These are phyloP conservation scores for Origma solitaria DNA, from an alignment of 2,113 vertebrate species.

Conservation along the genomic window DNA sequence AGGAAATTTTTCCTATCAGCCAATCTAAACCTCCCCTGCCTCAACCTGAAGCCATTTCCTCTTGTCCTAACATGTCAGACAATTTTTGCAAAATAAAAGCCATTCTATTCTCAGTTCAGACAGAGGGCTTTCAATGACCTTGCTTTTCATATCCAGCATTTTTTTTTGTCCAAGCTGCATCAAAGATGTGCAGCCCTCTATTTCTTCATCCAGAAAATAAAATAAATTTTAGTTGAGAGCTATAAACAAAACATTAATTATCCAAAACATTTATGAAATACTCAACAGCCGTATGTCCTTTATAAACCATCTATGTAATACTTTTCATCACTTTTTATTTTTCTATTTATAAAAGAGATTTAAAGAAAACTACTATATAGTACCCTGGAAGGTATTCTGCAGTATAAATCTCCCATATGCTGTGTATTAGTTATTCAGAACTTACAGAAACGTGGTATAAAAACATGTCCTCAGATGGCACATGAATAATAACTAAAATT, in stretches of 20 bases:
- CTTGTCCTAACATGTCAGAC: background rate
- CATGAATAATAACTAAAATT: background rate
- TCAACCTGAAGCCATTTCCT: background rate
- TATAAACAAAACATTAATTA: background rate
- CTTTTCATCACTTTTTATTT: background rate
- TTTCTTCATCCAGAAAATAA: background rate
- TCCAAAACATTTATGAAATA: background rate
- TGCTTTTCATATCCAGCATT: background rate
- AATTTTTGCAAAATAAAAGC: background rate
- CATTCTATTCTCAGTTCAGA: background rate
- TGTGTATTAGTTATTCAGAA: background rate
- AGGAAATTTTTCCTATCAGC: background rate
- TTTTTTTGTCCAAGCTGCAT: background rate
- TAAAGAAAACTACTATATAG: background rate
- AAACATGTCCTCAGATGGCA: background rate
- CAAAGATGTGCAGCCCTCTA: background rate
- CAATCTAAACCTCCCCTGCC: background rate
- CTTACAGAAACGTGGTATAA: background rate
- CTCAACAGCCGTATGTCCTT: background rate
- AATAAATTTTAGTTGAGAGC: background rate
- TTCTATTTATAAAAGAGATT: background rate
- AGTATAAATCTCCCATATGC: background rate
- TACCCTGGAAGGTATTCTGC: background rate
- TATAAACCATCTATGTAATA: background rate
- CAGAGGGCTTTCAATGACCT: background rate